These are phyloP conservation scores for Micoletzkya japonica DNA, from an alignment of 2,888 invertebrate species.

Conservation along the genomic window DNA sequence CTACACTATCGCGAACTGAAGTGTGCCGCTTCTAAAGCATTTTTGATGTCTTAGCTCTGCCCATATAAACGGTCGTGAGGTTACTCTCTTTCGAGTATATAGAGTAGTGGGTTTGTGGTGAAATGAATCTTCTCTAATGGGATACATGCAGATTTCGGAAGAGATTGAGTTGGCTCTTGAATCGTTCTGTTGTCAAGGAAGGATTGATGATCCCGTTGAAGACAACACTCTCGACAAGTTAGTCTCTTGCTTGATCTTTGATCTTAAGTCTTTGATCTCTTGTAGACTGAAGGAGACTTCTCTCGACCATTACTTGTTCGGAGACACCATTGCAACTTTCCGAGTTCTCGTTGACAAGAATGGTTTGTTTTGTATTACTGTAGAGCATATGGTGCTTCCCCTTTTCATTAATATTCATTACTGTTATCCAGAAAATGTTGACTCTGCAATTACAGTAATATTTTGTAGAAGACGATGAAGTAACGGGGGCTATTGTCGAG, in stretches of 20 bases:
- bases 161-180: constrained; percentile 13
- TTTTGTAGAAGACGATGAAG: background rate
- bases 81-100: too few species aligned
- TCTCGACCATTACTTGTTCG: background rate
- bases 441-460: background rate
- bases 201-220: constrained; percentile 23
- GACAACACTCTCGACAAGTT: constrained; percentile 11
- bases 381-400: background rate
- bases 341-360: background rate
- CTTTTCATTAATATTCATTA: background rate
- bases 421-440: background rate
- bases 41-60: too few species aligned
- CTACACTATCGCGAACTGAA: too few species aligned
- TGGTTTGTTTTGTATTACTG: background rate
- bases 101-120: too few species aligned
- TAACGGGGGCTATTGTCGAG: background rate
- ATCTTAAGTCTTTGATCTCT: constrained; percentile 1
- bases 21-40: too few species aligned
- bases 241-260: background rate
- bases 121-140: background rate
- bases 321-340: background rate
- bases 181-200: constrained; percentile 21
- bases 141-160: constrained; percentile 20
- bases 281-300: background rate
- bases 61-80: too few species aligned